Evolutionary conservation across 2,113 vertebrate species (phyloP), one percentile per base, ranked within the genome.

Genomic region (Thinocorus orbignyianus): DNA sequence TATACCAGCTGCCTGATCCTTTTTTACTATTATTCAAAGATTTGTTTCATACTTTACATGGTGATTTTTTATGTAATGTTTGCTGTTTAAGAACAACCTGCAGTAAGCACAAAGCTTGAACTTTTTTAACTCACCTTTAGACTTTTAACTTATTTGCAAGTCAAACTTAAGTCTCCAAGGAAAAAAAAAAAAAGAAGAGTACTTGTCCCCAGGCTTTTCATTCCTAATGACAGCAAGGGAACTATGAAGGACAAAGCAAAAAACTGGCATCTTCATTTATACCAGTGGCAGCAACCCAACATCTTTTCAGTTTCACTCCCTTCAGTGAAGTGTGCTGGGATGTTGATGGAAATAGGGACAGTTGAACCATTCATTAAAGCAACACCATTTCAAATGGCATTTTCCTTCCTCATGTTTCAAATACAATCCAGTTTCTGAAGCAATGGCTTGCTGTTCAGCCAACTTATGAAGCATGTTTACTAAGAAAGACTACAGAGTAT

Each of bases 241-340:
- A 41, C 86, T 58, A 37, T 13, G 33, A 94, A 97, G 65, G 69
- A 94, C 62, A 73, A 96, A 70, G 57, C 51, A 57, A 97, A 96
- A 72, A 90, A 70, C 57, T 92, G 90, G 94, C 86, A 91, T 82
- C 96, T 95, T 95, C 79, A 90, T 95, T 96, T 87, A 95, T 89
- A 95, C 96, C 88, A 76, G 11, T 92, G 81, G 78, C 81, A 96
- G 90, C 46, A 85, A 76, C 44, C 62, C 60, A 73, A 39, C 60
- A 71, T 74, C 54, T 88, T 85, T 92, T 72, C 70, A 81, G 85
- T 81, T 94, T 89, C 69, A 58, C 65, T 79, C 64, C 71, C 92
- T 82, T 54, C 62, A 77, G 41, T 87, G 28, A 94, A 80, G 85
- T 41, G n/a, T 30, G 35, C 49, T 81, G n/a, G 58, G 88, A 88